Base-by-base conservation (phyloP, 2,888 invertebrate species). In the Cephonodes hylas region DNA sequence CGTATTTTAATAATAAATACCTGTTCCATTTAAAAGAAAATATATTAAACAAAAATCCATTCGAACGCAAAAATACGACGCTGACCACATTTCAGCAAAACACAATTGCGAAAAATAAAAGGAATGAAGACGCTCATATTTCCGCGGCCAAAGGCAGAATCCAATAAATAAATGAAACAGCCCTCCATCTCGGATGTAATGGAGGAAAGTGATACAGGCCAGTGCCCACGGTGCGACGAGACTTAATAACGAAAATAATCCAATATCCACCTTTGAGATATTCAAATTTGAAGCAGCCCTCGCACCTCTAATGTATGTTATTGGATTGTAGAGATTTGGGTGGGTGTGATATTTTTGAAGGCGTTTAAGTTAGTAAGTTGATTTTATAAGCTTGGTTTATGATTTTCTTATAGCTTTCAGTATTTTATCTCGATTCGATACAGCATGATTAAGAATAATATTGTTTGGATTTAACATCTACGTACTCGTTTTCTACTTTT, bases 201-300 rank as follows among this genome's bases (percentile, higher is more conserved):
- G 31, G 53, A 48, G 27, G 53, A 18, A 53, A 53, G 53, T 27
- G 53, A 53, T 53, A 53, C 53, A 53, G 53, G 53, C 18, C 53
- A 53, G 53, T 18, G 53, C 27, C 18, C 53, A 27, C 53, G 45
- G 45, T 22, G 31, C 53, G 53, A 31, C 53, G 53, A 1, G 22
- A 27, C 27, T 53, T 53, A 31, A 53, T 53, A 27, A 53, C 31
- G 31, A 53, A 53, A 45, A 45, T 45, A 45, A 53, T 31, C 27
- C 31, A 53, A 53, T 53, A 53, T 53, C 31, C 31, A 31, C 27
- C 53, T 45, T 45, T 53, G 31, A 53, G 31, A 31, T 27, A 53
- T 31, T 53, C 53, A 53, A 53, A 53, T 53, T 27, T 25, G 23
- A 31, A 18, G 27, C n/a, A n/a, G n/a, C n/a, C n/a, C n/a, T n/a